phyloP scores from a whole-genome alignment of 2,113 vertebrate genomes.

The Tautogolabrus adspersus region DNA sequence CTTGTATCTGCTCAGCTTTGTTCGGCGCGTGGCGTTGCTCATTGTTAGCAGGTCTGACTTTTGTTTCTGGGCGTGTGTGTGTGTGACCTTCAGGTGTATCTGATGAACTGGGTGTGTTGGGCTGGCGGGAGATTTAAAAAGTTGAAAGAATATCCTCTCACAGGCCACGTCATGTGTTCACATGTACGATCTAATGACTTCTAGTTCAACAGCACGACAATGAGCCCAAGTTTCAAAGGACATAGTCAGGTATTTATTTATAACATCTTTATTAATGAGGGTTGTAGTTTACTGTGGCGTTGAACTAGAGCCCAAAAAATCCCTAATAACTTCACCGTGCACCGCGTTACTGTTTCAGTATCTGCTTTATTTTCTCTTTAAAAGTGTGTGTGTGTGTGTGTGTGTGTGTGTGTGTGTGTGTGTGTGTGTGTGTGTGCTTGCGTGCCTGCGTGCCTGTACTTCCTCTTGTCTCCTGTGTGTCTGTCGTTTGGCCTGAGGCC shows the following conservation, averaged over 20 bases:
- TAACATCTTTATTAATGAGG: too few relatives aligned
- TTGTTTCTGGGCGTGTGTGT: slow-evolving; percentile 44
- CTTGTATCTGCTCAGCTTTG: slow-evolving; percentile 23
- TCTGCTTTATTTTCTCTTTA: too few relatives aligned
- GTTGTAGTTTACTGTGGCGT: too few relatives aligned
- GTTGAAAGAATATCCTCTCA: not conserved
- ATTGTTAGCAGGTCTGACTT: slow-evolving; percentile 8
- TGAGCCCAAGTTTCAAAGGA: too few relatives aligned
- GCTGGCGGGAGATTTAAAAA: slow-evolving; percentile 58
- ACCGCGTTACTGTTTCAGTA: slow-evolving; percentile 7
- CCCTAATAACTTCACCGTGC: not conserved
- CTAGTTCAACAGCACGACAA: too few relatives aligned
- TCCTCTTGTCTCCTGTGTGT: slow-evolving; percentile 5
- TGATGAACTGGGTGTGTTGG: slow-evolving; percentile 12
- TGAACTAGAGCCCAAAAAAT: too few relatives aligned
- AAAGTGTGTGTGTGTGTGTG: slow-evolving; percentile 36
- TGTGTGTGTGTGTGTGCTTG: slow-evolving; percentile 46
- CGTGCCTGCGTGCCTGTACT: slow-evolving; percentile 21
- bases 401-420: slow-evolving; percentile 33
- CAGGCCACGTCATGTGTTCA: not conserved
- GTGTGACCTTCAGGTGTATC: slow-evolving; percentile 42
- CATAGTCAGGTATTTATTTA: too few relatives aligned
- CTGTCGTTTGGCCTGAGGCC: slow-evolving; percentile 56
- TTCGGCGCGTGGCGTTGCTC: slow-evolving; percentile 44
- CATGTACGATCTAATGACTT: too few relatives aligned